phyloP scores from a whole-genome alignment of 2,888 invertebrate species.

The Mesochorus sp. region DNA sequence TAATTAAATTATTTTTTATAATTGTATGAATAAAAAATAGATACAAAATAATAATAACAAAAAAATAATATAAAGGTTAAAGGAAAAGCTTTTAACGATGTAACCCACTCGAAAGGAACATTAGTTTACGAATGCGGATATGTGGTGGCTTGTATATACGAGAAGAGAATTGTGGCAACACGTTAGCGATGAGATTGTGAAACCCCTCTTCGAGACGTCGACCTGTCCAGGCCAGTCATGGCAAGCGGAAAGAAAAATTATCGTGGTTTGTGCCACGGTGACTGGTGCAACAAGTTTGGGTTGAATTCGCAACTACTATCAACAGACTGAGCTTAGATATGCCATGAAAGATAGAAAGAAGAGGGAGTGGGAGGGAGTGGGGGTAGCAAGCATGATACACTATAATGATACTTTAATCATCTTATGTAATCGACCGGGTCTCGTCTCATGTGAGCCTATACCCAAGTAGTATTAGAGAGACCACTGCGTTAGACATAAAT shows the following conservation, averaged over 20 bases:
- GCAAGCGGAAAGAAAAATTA: slow-evolving; percentile 39
- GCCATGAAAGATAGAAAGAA: not conserved
- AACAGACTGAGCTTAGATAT: not conserved
- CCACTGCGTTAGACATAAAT: slow-evolving; percentile 25
- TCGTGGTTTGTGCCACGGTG: slow-evolving; percentile 6
- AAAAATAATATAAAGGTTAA: not conserved
- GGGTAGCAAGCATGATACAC: not conserved
- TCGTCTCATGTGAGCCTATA: slow-evolving; percentile 26
- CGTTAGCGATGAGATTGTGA: slow-evolving; percentile 49
- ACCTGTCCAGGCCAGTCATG: slow-evolving; percentile 14
- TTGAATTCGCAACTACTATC: slow-evolving; percentile 49
- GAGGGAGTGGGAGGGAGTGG: slow-evolving; percentile 4
- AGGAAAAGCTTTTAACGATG: not conserved
- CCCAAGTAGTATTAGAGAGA: not conserved
- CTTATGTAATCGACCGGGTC: slow-evolving; percentile 43
- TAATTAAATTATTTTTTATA: too few species aligned
- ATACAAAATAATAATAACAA: too few species aligned
- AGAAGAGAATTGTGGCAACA: slow-evolving; percentile 7
- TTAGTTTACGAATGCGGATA: slow-evolving; percentile 39
- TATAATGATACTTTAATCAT: slow-evolving; percentile 46
- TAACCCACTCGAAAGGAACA: not conserved
- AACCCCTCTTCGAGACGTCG: slow-evolving; percentile 37
- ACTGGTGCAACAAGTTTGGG: slow-evolving; percentile 50
- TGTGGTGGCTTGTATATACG: not conserved
- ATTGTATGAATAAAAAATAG: not conserved